A percentile compares a stretch with the other conserved stretches of the same genome.
Conservation (phyloP, 2,797 vertebrate genomes). For the Podarcis lilfordi region DNA sequence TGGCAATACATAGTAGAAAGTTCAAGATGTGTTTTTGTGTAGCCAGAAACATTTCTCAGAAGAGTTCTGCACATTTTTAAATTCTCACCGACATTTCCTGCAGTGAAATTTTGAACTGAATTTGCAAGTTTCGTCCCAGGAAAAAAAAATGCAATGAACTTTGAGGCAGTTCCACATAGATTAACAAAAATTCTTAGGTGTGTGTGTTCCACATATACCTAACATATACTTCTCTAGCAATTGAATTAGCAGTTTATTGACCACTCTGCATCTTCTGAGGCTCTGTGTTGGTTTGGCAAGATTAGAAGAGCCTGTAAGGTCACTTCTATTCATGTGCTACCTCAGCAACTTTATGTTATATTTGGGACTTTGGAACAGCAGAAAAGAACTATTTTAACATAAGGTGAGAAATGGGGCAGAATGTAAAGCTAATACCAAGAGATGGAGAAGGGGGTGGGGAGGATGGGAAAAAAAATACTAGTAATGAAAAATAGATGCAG, state of each 20-base stretch:
- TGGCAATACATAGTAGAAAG: too few species aligned
- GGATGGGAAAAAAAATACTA: background rate
- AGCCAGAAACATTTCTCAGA: background rate
- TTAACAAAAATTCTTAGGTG: too few species aligned
- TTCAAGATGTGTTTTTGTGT: too few species aligned
- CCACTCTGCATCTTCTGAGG: too few species aligned
- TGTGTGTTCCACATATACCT: too few species aligned
- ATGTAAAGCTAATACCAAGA: conserved; percentile 8
- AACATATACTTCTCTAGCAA: background rate
- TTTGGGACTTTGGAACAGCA: background rate
- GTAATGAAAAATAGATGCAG: conserved; percentile 25
- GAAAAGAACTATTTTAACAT: background rate
- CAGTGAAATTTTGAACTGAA: background rate
- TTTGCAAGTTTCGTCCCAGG: background rate
- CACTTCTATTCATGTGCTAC: background rate
- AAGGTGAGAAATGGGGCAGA: conserved; percentile 2
- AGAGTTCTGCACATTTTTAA: background rate
- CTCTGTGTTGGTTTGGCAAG: background rate
- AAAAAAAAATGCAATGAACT: too few species aligned
- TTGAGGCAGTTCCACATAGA: too few species aligned
- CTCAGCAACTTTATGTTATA: background rate
- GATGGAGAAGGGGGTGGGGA: background rate
- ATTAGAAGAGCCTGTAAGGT: background rate
- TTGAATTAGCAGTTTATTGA: background rate
- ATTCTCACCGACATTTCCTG: background rate